phyloP scores from a whole-genome alignment of 2,113 vertebrate species.

The Strigops habroptila region DNA sequence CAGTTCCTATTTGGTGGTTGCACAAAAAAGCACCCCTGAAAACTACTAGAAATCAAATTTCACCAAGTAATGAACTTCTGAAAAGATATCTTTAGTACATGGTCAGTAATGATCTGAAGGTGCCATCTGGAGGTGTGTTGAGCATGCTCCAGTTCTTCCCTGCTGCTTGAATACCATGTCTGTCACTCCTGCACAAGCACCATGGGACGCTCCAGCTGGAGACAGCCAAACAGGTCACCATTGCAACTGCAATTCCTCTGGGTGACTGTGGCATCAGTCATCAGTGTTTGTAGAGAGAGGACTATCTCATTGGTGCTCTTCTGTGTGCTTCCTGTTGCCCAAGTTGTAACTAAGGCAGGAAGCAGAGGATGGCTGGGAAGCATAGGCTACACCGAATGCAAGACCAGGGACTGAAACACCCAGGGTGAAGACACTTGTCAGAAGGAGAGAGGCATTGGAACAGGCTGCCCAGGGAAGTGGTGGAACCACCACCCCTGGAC shows the following conservation, averaged over 20 bases:
- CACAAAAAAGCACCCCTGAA: background rate
- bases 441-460: background rate
- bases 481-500: background rate
- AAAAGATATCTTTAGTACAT: background rate
- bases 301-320: background rate
- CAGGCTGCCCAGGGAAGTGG: background rate
- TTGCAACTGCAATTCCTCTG: background rate
- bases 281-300: background rate
- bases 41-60: background rate
- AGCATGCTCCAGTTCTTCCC: background rate
- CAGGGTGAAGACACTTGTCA: background rate
- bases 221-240: background rate
- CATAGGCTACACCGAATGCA: rapidly evolving
- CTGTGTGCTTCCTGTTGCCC: background rate
- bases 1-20: background rate
- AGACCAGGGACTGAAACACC: background rate
- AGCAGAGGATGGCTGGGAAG: background rate
- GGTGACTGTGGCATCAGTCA: background rate
- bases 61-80: background rate
- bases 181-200: background rate
- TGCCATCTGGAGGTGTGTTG: background rate
- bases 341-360: background rate
- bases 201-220: background rate
- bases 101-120: background rate
- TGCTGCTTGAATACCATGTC: background rate